Evolutionary conservation across 2,888 invertebrate genomes (phyloP), one percentile per base, ranked within the genome.

Genomic region (Stenotaenia linearis): DNA sequence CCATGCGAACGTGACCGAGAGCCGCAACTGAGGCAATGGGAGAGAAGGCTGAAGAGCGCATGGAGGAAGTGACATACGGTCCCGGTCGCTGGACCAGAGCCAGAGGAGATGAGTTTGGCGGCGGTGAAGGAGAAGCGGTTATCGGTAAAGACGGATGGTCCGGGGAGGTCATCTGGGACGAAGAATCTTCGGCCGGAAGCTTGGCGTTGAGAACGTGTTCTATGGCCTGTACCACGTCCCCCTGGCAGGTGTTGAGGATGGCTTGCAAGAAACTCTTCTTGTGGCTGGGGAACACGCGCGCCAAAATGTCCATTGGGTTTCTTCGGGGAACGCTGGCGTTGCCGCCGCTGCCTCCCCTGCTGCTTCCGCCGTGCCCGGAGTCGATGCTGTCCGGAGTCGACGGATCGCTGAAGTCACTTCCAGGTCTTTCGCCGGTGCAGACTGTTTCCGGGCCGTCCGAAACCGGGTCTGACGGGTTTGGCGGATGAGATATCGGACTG

Each of bases 161-260:
- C 5, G 79, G 77, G 10, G 35, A 21, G 15, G 74, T 28, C 18
- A 37, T 12, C 10, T 18, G 15, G 18, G 32, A 32, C 3, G 75
- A n/a, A n/a, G n/a, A 21, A 1, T 75, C 61, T 77, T 77, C 45
- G 21, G 40, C 28, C 9, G 75, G 10, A 7, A 21, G 37, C 18
- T 56, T 75, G 45, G 56, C 21, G 78, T 80, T 81, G 25, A 86
- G 83, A 89, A 97, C 91, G 85, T 93, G 91, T 85, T 97, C 97
- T 91, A 97, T 97, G 0, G 97, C 96, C 83, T 95, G 93, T 0
- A 97, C 91, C 0, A 96, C 93, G 85, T 97, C 96, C 0, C 95
- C 95, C 86, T 93, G 91, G 86, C 93, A 94, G 81, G 93, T 90
- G 82, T 93, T 92, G 23, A 97, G 88, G 74, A 95, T 90, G 3